Percentiles rank a stretch among this genome's conserved stretches.
Evolutionary conservation across 1,140 invertebrate genomes (phyloP).

Genomic region (Pogonognathellus flavescens): DNA sequence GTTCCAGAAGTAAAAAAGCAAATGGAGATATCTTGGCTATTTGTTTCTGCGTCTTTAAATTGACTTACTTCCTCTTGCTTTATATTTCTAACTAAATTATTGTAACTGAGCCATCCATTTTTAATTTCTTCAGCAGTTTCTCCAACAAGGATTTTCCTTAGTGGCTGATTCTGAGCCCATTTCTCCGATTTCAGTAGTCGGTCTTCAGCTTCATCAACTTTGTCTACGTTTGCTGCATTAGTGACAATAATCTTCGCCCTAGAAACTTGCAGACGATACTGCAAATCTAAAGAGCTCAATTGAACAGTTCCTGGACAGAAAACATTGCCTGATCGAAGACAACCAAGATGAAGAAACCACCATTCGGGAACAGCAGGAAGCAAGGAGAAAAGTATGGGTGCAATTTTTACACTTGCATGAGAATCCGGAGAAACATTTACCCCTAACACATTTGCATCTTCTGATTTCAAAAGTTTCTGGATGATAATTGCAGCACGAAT

Average conservation of each 20-base stretch:
- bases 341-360: slow-evolving; percentile 60
- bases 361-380: slow-evolving; percentile 62
- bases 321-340: slow-evolving; percentile 65
- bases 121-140: background rate
- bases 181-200: slow-evolving; percentile 30
- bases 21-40: slow-evolving; percentile 69
- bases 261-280: slow-evolving; percentile 67
- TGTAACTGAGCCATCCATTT: slow-evolving; percentile 57
- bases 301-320: slow-evolving; percentile 67
- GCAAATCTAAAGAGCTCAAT: slow-evolving; percentile 67
- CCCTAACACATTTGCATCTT: too few species aligned
- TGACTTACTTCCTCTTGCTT: slow-evolving; percentile 13
- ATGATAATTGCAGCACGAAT: too few species aligned
- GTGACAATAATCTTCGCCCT: slow-evolving; percentile 67
- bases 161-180: background rate
- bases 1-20: slow-evolving; percentile 74
- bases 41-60: slow-evolving; percentile 68
- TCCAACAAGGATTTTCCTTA: slow-evolving; percentile 56
- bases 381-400: slow-evolving; percentile 48
- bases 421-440: background rate
- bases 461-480: too few species aligned
- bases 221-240: slow-evolving; percentile 63
- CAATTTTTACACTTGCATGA: too few species aligned
- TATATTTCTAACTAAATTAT: slow-evolving; percentile 42
- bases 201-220: slow-evolving; percentile 67